Base-by-base conservation (phyloP, 2,797 vertebrate genomes). In the Phataginus tetradactyla region DNA sequence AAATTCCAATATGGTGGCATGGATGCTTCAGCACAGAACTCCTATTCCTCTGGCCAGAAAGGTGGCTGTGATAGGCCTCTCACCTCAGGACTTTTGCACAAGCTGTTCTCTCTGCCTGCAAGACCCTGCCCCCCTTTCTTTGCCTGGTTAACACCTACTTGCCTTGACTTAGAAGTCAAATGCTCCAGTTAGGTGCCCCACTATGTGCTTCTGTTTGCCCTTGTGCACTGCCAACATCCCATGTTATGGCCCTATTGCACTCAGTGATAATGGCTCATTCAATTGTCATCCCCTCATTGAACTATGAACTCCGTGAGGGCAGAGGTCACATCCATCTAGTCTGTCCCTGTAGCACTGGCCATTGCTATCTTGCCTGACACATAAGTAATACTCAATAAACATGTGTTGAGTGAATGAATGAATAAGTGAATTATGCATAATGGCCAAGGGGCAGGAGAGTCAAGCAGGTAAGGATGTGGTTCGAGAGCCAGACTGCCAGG, bases 1-100 rank as follows among this genome's bases (percentile, higher is more conserved):
- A 15, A 5, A 27, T 8, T 90, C 37, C 32, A 49, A 0, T 12
- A 0, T 45, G 68, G 88, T 0, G 0, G 39, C 45, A 11, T 0
- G 0, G 63, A 39, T 2, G 4, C 27, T 29, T 91, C 29, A 51
- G 37, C 68, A 18, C 5, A 34, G 69, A 39, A 15, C 34, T 63
- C 13, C 42, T 59, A 4, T 25, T 29, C 68, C 61, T 3, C 14
- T 21, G 51, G 75, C 29, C 23, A 7, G 27, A 14, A 29, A 55
- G 37, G 37, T 15, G 20, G 21, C 53, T 32, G 0, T 29, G 14
- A 13, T 29, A 10, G 20, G 49, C 63, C 83, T 75, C 39, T 96
- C 37, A 27, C 68, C 75, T 29, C 45, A 39, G 49, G 45, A 79
- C 79, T 14, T 96, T 66, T 53, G 74, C 86, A 51, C 34, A 34